Evolutionary conservation across 2,888 invertebrate genomes (phyloP).

Genomic region (Parasteatoda lunata): DNA sequence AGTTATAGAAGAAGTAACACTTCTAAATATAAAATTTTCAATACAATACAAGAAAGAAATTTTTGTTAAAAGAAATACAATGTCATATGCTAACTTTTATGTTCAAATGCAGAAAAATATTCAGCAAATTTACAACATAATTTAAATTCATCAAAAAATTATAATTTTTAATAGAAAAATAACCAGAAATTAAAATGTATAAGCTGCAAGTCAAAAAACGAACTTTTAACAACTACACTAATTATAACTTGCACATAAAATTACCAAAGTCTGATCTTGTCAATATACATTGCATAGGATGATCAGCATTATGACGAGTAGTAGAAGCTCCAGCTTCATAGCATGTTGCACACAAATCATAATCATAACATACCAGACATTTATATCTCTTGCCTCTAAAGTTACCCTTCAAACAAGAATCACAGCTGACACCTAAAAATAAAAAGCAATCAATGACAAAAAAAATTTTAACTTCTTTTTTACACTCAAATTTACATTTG

Average conservation of each 20-base stretch:
- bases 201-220: too few species aligned
- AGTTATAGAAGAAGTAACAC: not conserved
- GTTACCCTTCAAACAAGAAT: slow-evolving; percentile 98
- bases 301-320: slow-evolving; percentile 94
- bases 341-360: slow-evolving; percentile 97
- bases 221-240: too few species aligned
- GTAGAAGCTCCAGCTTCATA: slow-evolving; percentile 92
- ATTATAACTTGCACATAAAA: slow-evolving; percentile 21
- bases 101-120: not conserved
- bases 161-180: not conserved
- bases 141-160: not conserved
- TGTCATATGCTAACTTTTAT: too few species aligned
- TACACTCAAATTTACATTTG: too few species aligned
- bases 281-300: slow-evolving; percentile 99
- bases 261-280: slow-evolving; percentile 96
- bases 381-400: slow-evolving; percentile 98
- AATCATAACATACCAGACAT: slow-evolving; percentile 99
- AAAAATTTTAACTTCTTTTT: not conserved
- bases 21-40: not conserved
- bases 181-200: not conserved
- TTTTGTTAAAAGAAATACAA: not conserved
- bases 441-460: not conserved
- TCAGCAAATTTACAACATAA: not conserved
- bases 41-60: not conserved
- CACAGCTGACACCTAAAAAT: slow-evolving; percentile 95